Percentiles rank a stretch among this genome's conserved stretches.
Evolutionary conservation across 2,797 vertebrate genomes (phyloP).

Genomic region (Oreonectes daqikongensis): DNA sequence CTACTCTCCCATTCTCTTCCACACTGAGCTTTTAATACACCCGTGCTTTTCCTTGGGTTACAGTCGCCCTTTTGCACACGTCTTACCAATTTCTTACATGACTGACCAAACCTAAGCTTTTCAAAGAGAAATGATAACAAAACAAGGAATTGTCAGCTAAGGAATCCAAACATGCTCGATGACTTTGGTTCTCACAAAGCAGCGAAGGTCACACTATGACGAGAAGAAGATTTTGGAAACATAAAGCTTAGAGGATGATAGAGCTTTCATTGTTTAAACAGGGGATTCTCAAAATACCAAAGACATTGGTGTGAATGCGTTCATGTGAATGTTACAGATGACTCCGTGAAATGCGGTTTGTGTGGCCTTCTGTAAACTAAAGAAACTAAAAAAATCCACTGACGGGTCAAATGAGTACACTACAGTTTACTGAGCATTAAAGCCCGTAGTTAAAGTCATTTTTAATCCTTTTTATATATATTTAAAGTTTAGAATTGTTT

Average conservation of each 20-base stretch:
- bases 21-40: slow-evolving; percentile 32
- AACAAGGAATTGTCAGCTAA: not conserved
- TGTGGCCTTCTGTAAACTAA: not conserved
- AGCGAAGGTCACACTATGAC: not conserved
- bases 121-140: not conserved
- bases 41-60: slow-evolving; percentile 3
- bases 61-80: slow-evolving; percentile 10
- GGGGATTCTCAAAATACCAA: slow-evolving; percentile 6
- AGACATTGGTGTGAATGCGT: slow-evolving; percentile 12
- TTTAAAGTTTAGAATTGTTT: not conserved
- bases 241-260: slow-evolving; percentile 1
- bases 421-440: not conserved
- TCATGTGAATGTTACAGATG: slow-evolving; percentile 11
- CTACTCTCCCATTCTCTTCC: slow-evolving; percentile 27
- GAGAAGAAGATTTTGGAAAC: slow-evolving; percentile 21
- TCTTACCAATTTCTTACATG: not conserved
- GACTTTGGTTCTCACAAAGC: slow-evolving; percentile 6
- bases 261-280: slow-evolving; percentile 15
- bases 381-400: not conserved
- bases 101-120: not conserved
- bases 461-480: not conserved
- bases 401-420: not conserved
- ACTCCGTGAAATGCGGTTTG: not conserved
- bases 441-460: not conserved
- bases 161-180: not conserved